Evolutionary conservation across 35 echinoderm and acorn worm genomes (phyloP).

Genomic region (Ophioderma brevispina): DNA sequence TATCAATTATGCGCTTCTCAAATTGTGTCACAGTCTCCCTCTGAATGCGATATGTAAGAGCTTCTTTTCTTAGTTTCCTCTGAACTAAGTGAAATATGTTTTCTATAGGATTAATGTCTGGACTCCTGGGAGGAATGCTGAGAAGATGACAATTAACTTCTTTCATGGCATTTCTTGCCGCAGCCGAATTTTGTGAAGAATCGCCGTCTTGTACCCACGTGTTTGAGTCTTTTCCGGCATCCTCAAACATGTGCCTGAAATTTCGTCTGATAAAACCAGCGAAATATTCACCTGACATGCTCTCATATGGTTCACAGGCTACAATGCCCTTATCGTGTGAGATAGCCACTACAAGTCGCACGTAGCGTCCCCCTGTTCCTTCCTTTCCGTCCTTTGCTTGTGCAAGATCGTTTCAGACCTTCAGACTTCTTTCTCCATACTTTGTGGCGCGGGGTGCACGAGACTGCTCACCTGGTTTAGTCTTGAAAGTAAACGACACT

Average conservation of each 20-base stretch:
- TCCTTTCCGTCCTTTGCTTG: conserved; percentile 27
- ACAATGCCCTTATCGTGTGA: conserved; percentile 19
- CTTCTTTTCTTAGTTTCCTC: conserved; percentile 18
- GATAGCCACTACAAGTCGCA: conserved; percentile 23
- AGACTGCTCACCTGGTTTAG: conserved; percentile 27
- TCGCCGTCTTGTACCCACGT: conserved; percentile 58
- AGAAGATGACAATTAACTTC: conserved; percentile 17
- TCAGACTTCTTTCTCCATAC: conserved; percentile 25
- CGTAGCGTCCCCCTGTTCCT: conserved; percentile 8
- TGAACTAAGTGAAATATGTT: conserved; percentile 62
- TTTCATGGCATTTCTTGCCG: conserved; percentile 24
- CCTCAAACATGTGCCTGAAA: conserved; percentile 35
- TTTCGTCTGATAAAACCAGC: conserved; percentile 14
- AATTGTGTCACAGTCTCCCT: conserved; percentile 46
- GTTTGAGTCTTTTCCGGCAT: not conserved
- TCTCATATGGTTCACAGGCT: conserved; percentile 38
- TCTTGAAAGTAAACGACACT: conserved; percentile 26
- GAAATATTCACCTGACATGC: conserved; percentile 41
- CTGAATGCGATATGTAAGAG: not conserved
- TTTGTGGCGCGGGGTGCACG: conserved; percentile 12
- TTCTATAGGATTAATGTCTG: conserved; percentile 69
- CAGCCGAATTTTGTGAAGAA: conserved; percentile 32
- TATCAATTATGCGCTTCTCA: conserved; percentile 21
- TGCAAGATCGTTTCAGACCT: not conserved
- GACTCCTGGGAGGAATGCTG: conserved; percentile 36